Evolutionary conservation across 1,140 invertebrate species (phyloP).

Genomic region (Ceratosolen fusciceps): DNA sequence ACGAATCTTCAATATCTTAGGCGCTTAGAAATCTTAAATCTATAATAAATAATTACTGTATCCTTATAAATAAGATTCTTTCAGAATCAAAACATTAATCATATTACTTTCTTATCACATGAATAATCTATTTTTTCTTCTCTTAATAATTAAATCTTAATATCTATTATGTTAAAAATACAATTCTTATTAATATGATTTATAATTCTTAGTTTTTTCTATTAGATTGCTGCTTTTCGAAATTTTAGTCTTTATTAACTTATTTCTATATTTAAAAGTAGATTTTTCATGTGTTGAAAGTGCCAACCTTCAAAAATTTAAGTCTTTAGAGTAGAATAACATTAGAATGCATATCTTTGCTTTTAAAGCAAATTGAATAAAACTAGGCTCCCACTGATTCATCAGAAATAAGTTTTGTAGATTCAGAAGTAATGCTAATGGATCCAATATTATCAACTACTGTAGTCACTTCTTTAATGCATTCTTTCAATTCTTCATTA

Average conservation of each 20-base stretch:
- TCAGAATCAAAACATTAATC: slow-evolving; percentile 38
- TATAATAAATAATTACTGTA: slow-evolving; percentile 47
- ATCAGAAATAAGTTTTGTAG: slow-evolving; percentile 9
- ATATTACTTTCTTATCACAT: slow-evolving; percentile 22
- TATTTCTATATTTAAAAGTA: slow-evolving; percentile 38
- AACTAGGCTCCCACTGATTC: slow-evolving; percentile 23
- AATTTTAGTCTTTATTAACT: slow-evolving; percentile 37
- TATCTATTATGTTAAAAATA: slow-evolving; percentile 29
- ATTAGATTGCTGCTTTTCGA: slow-evolving; percentile 27
- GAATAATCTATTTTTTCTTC: slow-evolving; percentile 46
- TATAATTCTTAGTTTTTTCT: slow-evolving; percentile 23
- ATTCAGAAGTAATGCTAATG: not conserved
- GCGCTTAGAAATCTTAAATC: slow-evolving; percentile 22
- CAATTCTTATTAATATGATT: slow-evolving; percentile 28
- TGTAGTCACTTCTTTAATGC: no score
- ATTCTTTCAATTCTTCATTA: no score
- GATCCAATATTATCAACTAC: slow-evolving; percentile 5
- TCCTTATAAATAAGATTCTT: slow-evolving; percentile 39
- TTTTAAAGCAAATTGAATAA: not conserved
- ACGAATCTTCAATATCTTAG: slow-evolving; percentile 47
- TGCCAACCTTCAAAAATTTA: slow-evolving; percentile 41
- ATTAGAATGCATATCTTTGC: slow-evolving; percentile 10
- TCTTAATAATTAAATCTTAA: slow-evolving; percentile 20
- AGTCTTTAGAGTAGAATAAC: slow-evolving; percentile 35
- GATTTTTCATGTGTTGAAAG: slow-evolving; percentile 46